A percentile compares a stretch with the other conserved stretches of the same genome.
Evolutionary conservation across 2,113 vertebrate genomes (phyloP).

Genomic region (Apteryx mantelli): DNA sequence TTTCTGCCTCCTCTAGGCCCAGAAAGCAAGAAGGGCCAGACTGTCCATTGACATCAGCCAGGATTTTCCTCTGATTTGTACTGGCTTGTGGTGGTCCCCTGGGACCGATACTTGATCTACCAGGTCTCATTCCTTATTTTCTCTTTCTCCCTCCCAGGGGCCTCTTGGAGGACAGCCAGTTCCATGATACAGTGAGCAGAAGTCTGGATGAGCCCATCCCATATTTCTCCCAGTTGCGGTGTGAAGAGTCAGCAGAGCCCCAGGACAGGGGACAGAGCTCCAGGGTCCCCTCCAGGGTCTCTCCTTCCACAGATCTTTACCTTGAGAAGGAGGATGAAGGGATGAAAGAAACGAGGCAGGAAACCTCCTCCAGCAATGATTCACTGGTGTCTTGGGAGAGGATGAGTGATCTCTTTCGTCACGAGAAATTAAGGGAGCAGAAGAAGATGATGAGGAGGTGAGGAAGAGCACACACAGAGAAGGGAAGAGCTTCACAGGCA

Average conservation of each 20-base stretch:
- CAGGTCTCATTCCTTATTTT: not conserved
- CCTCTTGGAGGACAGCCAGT: slow-evolving; percentile 82
- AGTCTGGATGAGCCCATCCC: slow-evolving; percentile 73
- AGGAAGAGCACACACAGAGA: not conserved
- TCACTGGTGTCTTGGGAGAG: not conserved
- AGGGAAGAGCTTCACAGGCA: not conserved
- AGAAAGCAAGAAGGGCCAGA: not conserved
- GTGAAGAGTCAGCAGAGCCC: slow-evolving; percentile 24
- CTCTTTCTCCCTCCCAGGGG: slow-evolving; percentile 67
- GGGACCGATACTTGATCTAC: not conserved
- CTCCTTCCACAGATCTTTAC: not conserved
- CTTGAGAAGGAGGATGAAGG: not conserved
- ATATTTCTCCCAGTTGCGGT: slow-evolving; percentile 80
- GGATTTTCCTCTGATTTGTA: not conserved
- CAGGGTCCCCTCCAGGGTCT: not conserved
- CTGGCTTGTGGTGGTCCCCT: not conserved
- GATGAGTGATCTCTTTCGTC: not conserved
- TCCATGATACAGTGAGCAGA: slow-evolving; percentile 73
- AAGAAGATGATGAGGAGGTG: slow-evolving; percentile 77
- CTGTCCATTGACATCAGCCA: not conserved
- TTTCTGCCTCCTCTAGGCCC: not conserved
- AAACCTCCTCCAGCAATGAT: not conserved
- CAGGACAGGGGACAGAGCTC: not conserved
- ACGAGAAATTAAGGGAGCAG: slow-evolving; percentile 30
- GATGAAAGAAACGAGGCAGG: not conserved